A percentile compares a stretch with the other conserved stretches of the same genome.
Conservation (phyloP, 2,113 vertebrate genomes). For the Phrynosoma platyrhinos region DNA sequence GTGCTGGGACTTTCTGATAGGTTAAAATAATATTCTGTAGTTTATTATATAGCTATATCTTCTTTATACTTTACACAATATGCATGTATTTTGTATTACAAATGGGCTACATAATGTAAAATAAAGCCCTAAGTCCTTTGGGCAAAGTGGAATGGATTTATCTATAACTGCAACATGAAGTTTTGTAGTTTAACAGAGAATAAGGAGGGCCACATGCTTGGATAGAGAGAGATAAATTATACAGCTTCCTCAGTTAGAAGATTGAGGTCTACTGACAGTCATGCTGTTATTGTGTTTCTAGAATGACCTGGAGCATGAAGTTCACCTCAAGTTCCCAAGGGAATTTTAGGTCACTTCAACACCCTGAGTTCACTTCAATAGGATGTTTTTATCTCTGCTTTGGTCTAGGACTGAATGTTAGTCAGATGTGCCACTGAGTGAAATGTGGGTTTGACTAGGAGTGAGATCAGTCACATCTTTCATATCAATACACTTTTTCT, state of each 20-base stretch:
- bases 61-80: background rate
- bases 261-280: slow-evolving; percentile 16
- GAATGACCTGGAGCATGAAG: slow-evolving; percentile 19
- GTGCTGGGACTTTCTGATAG: background rate
- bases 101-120: background rate
- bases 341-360: slow-evolving; percentile 17
- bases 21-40: background rate
- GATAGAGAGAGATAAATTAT: background rate
- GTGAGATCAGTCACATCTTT: background rate
- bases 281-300: slow-evolving; percentile 21
- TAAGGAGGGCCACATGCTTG: background rate
- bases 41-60: background rate
- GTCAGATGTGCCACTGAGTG: background rate
- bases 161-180: background rate
- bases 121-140: background rate
- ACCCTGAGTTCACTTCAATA: slow-evolving; percentile 4
- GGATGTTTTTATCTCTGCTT: slow-evolving; percentile 1
- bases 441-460: slow-evolving; percentile 12
- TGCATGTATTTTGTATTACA: background rate
- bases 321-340: slow-evolving; percentile 22
- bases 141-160: background rate
- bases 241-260: background rate
- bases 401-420: background rate
- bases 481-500: background rate
- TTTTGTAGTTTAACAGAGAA: background rate